These are phyloP conservation scores for Vimba vimba DNA, from an alignment of 2,113 vertebrate genomes.

Conservation along the genomic window DNA sequence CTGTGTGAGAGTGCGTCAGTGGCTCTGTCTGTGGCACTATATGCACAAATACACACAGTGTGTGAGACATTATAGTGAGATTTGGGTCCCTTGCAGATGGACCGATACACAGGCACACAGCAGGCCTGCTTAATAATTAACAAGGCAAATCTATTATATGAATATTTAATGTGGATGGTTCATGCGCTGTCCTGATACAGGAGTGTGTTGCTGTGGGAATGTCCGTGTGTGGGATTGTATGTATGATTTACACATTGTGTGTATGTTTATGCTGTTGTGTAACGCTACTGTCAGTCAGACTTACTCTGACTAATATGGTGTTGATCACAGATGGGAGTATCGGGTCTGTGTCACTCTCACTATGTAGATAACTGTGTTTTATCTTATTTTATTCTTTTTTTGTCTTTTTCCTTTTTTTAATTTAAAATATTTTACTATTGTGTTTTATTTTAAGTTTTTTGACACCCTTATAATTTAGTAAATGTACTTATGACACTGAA, in stretches of 20 bases:
- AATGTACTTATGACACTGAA: neutral
- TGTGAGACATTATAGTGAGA: slow-evolving; percentile 31
- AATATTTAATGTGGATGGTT: slow-evolving; percentile 73
- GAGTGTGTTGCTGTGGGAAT: slow-evolving; percentile 55
- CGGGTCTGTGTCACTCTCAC: neutral
- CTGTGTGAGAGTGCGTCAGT: slow-evolving; percentile 22
- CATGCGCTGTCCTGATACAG: slow-evolving; percentile 62
- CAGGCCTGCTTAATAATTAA: slow-evolving; percentile 74
- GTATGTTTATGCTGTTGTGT: neutral
- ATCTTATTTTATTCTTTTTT: too few species aligned
- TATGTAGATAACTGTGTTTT: too few species aligned
- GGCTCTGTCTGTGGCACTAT: neutral
- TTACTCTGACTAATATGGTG: neutral
- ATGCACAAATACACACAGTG: neutral
- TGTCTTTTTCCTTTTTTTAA: neutral
- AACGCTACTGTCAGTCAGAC: neutral
- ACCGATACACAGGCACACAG: slow-evolving; percentile 68
- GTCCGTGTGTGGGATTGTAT: slow-evolving; percentile 19
- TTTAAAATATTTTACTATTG: too few species aligned
- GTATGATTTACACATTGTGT: neutral
- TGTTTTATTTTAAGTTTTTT: neutral
- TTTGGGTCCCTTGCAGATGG: slow-evolving; percentile 68
- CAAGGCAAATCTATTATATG: slow-evolving; percentile 73
- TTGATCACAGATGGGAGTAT: neutral
- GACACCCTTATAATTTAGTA: neutral